A percentile compares a stretch with the other conserved stretches of the same genome.
These are phyloP conservation scores for Aporophyla nigra DNA, from an alignment of 2,888 invertebrate genomes.

Conservation along the genomic window DNA sequence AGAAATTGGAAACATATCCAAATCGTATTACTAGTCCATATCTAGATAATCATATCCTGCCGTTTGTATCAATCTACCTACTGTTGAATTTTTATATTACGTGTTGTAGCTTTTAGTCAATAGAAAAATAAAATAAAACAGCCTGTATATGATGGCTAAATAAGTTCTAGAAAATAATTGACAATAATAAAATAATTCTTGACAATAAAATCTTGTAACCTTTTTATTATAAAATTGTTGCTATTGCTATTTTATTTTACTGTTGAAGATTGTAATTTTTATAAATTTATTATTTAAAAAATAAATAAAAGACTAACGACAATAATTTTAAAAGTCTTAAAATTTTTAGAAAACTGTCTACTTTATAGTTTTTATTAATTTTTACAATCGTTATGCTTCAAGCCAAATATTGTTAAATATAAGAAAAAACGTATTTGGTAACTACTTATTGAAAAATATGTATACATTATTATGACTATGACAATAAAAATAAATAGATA, in stretches of 20 bases:
- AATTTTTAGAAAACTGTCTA: neutral
- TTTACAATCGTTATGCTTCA: constrained; percentile 52
- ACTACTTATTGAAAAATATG: neutral
- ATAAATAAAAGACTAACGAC: constrained; percentile 31
- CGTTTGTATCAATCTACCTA: constrained; percentile 61
- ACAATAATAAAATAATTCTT: constrained; percentile 58
- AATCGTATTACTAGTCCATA: constrained; percentile 43
- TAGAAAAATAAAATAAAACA: constrained; percentile 39
- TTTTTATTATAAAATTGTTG: constrained; percentile 45
- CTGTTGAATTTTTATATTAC: constrained; percentile 62
- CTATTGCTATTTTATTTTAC: constrained; percentile 51
- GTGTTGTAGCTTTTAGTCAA: constrained; percentile 34
- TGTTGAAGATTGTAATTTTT: constrained; percentile 62
- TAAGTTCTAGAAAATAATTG: constrained; percentile 37
- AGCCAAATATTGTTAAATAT: constrained; percentile 29
- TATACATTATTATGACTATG: constrained; percentile 13
- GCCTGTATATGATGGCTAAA: constrained; percentile 47
- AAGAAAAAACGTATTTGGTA: constrained; percentile 12
- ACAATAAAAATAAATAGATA: constrained; percentile 38
- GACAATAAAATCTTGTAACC: constrained; percentile 53
- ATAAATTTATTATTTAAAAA: constrained; percentile 30
- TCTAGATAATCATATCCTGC: constrained; percentile 63
- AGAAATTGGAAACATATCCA: constrained; percentile 53
- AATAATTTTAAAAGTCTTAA: constrained; percentile 39
- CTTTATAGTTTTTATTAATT: constrained; percentile 46